phyloP scores from a whole-genome alignment of 2,113 vertebrate species.

The Psephotus haematonotus region DNA sequence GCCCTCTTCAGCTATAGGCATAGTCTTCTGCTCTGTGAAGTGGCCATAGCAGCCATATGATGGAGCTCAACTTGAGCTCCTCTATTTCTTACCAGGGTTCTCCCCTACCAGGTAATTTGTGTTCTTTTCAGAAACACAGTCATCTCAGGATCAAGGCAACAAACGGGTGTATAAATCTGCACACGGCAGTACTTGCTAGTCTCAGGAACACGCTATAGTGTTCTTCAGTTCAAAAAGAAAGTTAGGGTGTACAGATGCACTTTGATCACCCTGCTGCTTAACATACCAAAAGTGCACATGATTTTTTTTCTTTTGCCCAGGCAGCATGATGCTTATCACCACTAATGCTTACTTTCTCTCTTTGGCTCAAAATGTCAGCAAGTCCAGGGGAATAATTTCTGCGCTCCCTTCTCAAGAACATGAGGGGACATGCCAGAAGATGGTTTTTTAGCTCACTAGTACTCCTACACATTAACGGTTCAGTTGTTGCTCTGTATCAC shows the following conservation, averaged over 20 bases:
- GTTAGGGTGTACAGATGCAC: not conserved
- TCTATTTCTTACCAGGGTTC: not conserved
- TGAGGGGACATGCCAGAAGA: not conserved
- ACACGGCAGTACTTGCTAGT: not conserved
- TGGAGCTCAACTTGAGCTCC: not conserved
- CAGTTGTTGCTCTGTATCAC: not conserved
- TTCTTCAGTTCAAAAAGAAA: not conserved
- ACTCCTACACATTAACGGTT: not conserved
- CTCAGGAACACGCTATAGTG: not conserved
- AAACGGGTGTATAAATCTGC: not conserved
- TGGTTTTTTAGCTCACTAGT: not conserved
- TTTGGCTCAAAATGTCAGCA: not conserved
- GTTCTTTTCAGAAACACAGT: not conserved
- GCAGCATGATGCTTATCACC: not conserved
- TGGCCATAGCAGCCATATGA: rapidly evolving
- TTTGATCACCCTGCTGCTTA: not conserved
- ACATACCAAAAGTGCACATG: not conserved
- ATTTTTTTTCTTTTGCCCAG: not conserved
- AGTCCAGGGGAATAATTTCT: not conserved
- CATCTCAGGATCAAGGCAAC: not conserved
- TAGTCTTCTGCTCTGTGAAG: not conserved
- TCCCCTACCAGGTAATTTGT: not conserved
- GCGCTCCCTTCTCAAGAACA: not conserved
- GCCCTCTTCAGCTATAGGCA: not conserved
- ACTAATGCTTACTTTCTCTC: not conserved